phyloP scores from a whole-genome alignment of 2,113 vertebrate species.

The Pygoscelis antarcticus region DNA sequence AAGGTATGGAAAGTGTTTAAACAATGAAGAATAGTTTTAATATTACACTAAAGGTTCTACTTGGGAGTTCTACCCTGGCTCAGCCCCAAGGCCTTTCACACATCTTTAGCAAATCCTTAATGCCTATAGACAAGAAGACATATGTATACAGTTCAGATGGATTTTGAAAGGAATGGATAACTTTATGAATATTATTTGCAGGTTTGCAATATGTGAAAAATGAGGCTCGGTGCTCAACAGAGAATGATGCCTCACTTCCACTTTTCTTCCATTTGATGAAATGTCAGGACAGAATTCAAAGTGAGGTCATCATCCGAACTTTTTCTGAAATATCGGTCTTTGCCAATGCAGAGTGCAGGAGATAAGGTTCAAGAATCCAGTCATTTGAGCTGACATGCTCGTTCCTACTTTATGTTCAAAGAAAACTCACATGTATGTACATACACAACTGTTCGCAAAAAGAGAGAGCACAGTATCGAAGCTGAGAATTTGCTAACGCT shows the following conservation, averaged over 20 bases:
- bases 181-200: background rate
- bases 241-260: background rate
- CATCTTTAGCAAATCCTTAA: background rate
- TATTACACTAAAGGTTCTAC: background rate
- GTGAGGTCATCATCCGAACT: background rate
- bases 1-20: constrained; percentile 15
- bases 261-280: background rate
- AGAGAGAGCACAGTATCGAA: background rate
- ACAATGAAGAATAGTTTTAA: background rate
- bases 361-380: background rate
- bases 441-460: background rate
- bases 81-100: background rate
- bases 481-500: background rate
- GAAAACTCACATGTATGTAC: background rate
- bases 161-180: background rate
- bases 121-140: background rate
- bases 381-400: background rate
- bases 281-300: background rate
- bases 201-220: background rate
- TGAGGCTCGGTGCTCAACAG: background rate
- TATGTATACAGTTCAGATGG: background rate
- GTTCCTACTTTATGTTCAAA: background rate
- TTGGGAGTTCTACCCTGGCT: background rate
- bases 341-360: background rate
- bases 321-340: background rate